Evolutionary conservation across 1,140 invertebrate species (phyloP), one percentile per base, ranked within the genome.

Genomic region (Phymastichus coffea): DNA sequence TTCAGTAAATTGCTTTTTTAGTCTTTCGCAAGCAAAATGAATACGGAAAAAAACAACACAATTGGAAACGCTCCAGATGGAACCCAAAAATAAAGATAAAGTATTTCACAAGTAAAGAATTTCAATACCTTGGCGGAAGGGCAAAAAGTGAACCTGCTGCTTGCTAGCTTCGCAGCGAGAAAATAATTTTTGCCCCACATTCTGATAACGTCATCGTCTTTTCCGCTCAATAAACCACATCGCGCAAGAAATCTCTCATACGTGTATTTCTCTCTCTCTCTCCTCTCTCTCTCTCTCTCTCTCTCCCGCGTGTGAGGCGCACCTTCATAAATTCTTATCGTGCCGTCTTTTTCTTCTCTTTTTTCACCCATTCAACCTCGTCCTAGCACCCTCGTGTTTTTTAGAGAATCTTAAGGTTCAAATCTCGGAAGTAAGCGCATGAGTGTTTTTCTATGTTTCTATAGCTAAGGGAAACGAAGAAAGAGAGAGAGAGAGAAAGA

Each of bases 321-420:
- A 51, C 40, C 55, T 52, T 58, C 38, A 52, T 59, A 43, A 61
- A 57, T 57, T 62, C 49, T 44, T 55, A 48, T 61, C 40, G 23
- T 3, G 41, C 35, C 25, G 26, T 47, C 38, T 38, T 15, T 44
- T 33, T 15, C 22, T 35, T 41, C 28, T 28, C 33, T 35, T 17
- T 22, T 57, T 47, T 60, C 38, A 49, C 52, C n/a, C 25, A 37
- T 54, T 47, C 43, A 53, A 41, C 63, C 54, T 52, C 53, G 51
- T 49, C 63, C 57, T 66, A 53, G 57, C 67, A 61, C 62, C 33
- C 55, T 49, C 57, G 57, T 49, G 47, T 46, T 48, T 62, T 40
- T 47, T 67, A 73, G 73, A 76, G 75, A 77, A 77, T 77, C 67
- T 67, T 57, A 56, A 70, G 71, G 64, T 77, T 74, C 74, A 76